Evolutionary conservation across 2,113 vertebrate genomes (phyloP), one percentile per base, ranked within the genome.

Genomic region (Psettodes erumei): DNA sequence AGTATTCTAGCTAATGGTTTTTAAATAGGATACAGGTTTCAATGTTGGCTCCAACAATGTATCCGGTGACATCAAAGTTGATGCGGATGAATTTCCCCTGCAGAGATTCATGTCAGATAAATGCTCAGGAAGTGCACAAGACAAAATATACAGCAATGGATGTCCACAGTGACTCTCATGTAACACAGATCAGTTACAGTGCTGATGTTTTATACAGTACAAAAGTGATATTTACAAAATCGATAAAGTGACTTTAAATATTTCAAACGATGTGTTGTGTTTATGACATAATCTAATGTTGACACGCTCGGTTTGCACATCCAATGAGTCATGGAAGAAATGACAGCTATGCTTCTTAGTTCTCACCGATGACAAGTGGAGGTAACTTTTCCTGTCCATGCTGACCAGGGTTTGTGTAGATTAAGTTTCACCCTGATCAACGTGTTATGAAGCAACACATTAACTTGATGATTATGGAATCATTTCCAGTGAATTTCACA

Each of bases 61-160:
- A 99, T 80, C 98, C 98, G 4, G 97, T 96, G 77, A 99, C 98
- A 82, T 99, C 98, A 61, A 99, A 99, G 93, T 99, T 99, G 92
- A 99, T 97, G 73, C 98, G 94, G 90, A 99, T 99, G 92, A 99
- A 99, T 85, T 99, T 99, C 59, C 98, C 98, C 98, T 99, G 92
- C 8, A 89, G 83, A 77, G 62, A 62, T 38, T 4, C 72, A 86
- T 55, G 75, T 11, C 61, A 60, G 32, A 75, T n/a, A 68, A 28
- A 64, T 12, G 37, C 12, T 59, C 28, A 88, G 42, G 23, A 65
- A 70, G 37, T 59, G 38, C 18, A 53, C n/a, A 50, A 80, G 30
- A 67, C 37, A 47, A 74, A 48, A 69, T 11, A 40, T 19, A 37
- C 0, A 38, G 4, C 55, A 48, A 59, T 72, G 23, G 38, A 61